These are phyloP conservation scores for Ephialtes manifestator DNA, from an alignment of 2,888 invertebrate species.

Conservation along the genomic window DNA sequence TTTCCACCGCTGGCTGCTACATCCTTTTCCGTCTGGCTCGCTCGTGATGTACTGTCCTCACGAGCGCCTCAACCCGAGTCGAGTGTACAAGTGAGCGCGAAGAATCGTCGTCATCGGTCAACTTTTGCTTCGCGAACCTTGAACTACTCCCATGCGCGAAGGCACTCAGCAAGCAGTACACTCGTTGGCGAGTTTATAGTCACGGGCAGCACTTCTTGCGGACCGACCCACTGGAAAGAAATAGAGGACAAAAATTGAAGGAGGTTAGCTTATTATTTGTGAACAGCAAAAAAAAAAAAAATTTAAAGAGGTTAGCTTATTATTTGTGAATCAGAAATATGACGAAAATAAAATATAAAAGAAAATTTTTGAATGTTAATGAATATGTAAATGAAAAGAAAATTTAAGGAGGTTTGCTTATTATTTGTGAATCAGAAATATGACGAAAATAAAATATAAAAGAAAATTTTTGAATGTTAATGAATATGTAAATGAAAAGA, in stretches of 20 bases:
- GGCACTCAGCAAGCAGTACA: constrained; percentile 1
- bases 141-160: constrained; percentile 52
- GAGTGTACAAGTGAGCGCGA: constrained; percentile 18
- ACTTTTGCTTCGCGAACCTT: constrained; percentile 52
- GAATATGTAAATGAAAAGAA: no score
- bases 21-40: constrained; percentile 26
- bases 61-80: neutral
- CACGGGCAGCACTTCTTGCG: neutral
- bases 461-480: no score
- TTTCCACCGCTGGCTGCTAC: neutral
- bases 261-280: neutral
- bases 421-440: no score
- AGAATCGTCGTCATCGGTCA: constrained; percentile 38
- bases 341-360: no score
- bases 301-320: no score
- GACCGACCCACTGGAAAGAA: neutral
- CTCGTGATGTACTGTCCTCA: constrained; percentile 8
- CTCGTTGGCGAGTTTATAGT: neutral
- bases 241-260: neutral
- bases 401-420: no score
- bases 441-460: no score
- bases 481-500: no score
- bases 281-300: neutral
- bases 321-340: no score
- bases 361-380: no score